A percentile compares a stretch with the other conserved stretches of the same genome.
These are phyloP conservation scores for Hybos culiciformis DNA, from an alignment of 2,888 invertebrate species.

Conservation along the genomic window DNA sequence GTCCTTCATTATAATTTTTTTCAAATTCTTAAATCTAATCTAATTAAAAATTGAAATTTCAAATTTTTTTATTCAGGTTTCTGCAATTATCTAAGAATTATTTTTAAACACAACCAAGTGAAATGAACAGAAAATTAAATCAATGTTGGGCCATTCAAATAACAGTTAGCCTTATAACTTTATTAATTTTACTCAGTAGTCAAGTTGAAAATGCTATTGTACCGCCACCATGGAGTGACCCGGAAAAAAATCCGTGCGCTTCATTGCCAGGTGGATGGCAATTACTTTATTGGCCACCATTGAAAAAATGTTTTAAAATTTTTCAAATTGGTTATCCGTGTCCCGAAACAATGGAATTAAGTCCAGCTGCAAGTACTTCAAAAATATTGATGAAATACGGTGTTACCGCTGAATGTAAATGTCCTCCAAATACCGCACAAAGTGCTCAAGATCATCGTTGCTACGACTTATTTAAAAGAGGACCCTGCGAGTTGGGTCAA, in stretches of 20 bases:
- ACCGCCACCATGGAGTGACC: conserved; percentile 78
- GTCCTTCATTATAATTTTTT: too few species aligned
- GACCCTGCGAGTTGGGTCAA: conserved; percentile 57
- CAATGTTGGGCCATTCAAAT: neutral
- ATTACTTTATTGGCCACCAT: conserved; percentile 67
- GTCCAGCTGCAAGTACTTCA: conserved; percentile 39
- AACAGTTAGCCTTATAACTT: neutral
- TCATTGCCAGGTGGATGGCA: conserved; percentile 71
- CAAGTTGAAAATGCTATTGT: conserved; percentile 39
- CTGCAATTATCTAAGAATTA: too few species aligned
- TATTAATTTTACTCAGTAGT: conserved; percentile 18
- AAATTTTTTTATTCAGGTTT: too few species aligned
- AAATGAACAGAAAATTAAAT: neutral
- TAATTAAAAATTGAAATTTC: too few species aligned
- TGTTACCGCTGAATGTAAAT: conserved; percentile 63
- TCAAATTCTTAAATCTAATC: too few species aligned
- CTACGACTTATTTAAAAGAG: conserved; percentile 57
- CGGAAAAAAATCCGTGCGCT: conserved; percentile 68
- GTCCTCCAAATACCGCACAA: conserved; percentile 67
- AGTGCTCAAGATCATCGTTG: conserved; percentile 54
- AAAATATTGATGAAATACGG: conserved; percentile 37
- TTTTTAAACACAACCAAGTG: too few species aligned
- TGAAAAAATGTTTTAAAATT: conserved; percentile 76
- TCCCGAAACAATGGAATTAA: conserved; percentile 70
- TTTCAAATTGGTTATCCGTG: conserved; percentile 73